Evolutionary conservation across 2,113 vertebrate species (phyloP), one percentile per base, ranked within the genome.

Genomic region (Lycocorax pyrrhopterus): DNA sequence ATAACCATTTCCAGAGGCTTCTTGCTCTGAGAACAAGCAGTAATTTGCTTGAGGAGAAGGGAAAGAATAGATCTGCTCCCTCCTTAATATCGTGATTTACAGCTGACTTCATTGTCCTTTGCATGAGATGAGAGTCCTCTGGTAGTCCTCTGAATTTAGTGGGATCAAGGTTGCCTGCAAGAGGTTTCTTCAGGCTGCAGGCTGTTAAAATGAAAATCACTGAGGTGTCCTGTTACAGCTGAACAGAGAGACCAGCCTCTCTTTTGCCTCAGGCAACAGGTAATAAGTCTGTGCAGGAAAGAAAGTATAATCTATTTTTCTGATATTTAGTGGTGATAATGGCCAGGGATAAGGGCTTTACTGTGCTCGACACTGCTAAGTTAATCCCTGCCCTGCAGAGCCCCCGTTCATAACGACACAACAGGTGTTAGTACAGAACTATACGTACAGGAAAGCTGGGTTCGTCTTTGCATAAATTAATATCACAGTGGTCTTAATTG

Each of bases 251-350:
- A 58, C 9, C 14, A 63, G 33, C 41, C 29, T 77, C 16, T 68
- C 37, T 90, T 74, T 71, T 87, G 29, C 91, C 76, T 59, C 39
- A 43, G 35, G 93, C 60, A 84, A 39, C 30, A 78, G 52, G 43
- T 51, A 78, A 19, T 62, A 87, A 86, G 21, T 71, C 60, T 82
- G 35, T 41, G 12, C 3, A 5, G 69, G 55, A 78, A 94, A 95
- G 52, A 33, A 68, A 55, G 23, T 73, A 55, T 85, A 47, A 94
- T 85, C 66, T 73, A 55, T 69, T 92, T 94, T 63, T 76, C 62
- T 68, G 79, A 68, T 94, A 68, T 60, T 68, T 56, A 55, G 15
- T 39, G n/a, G 49, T 90, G 71, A 59, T 68, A 90, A 56, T 8
- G 9, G 51, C 51, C 51, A 58, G 52, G 73, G 6, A 67, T 59